A percentile compares a stretch with the other conserved stretches of the same genome.
phyloP scores from a whole-genome alignment of 2,888 invertebrate species.

The Habrosyne pyritoides region DNA sequence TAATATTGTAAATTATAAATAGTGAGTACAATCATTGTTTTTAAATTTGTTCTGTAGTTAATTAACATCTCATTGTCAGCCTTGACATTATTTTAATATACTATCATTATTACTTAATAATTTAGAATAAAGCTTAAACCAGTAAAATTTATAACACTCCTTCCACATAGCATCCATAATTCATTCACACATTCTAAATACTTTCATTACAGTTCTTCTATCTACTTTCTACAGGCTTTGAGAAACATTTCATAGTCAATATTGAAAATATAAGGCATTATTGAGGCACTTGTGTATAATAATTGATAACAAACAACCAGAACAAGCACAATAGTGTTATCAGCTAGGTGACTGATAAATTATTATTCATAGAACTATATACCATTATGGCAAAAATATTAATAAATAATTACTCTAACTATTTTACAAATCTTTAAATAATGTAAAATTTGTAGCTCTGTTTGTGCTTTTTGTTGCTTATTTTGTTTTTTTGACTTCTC shows the following conservation, averaged over 20 bases:
- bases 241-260: slow-evolving; percentile 35
- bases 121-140: slow-evolving; percentile 73
- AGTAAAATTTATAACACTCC: slow-evolving; percentile 44
- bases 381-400: slow-evolving; percentile 60
- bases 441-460: slow-evolving; percentile 68
- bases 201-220: slow-evolving; percentile 33
- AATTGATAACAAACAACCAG: slow-evolving; percentile 43
- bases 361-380: slow-evolving; percentile 29
- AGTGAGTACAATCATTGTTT: slow-evolving; percentile 17
- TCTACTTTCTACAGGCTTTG: slow-evolving; percentile 22
- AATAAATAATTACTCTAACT: slow-evolving; percentile 51
- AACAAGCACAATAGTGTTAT: slow-evolving; percentile 27
- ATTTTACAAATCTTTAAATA: slow-evolving; percentile 49
- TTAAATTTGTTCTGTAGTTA: slow-evolving; percentile 20
- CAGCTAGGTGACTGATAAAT: slow-evolving; percentile 6
- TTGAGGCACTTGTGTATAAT: slow-evolving; percentile 71
- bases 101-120: slow-evolving; percentile 41
- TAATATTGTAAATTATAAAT: not conserved
- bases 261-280: slow-evolving; percentile 61
- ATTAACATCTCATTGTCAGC: slow-evolving; percentile 24
- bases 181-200: slow-evolving; percentile 41
- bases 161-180: slow-evolving; percentile 22
- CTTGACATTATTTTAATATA: slow-evolving; percentile 25
- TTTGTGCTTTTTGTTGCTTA: slow-evolving; percentile 75
- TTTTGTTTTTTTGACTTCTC: slow-evolving; percentile 62